Evolutionary conservation across 2,888 invertebrate genomes (phyloP), one percentile per base, ranked within the genome.

Genomic region (Iphiclides podalirius): DNA sequence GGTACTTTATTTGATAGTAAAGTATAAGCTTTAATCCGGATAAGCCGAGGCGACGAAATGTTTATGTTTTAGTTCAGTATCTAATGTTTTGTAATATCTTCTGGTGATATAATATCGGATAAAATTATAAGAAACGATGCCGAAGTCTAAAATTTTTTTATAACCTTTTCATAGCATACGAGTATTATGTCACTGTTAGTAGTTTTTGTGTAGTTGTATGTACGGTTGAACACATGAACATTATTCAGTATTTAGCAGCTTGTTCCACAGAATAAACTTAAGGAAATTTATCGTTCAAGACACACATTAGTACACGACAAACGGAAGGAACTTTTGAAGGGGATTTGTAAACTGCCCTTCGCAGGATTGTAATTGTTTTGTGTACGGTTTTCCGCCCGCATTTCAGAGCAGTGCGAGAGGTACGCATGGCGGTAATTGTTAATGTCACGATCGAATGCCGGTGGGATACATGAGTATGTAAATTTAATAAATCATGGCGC

Each of bases 321-420:
- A 49, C 36, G 50, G 44, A 47, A 51, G 52, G 48, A 58, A 60
- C 67, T 79, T 77, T 68, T 63, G 68, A 73, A 67, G 68, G 68
- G 69, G 67, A 69, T 68, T 66, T 60, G 71, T 70, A 72, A 28
- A 71, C 69, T 72, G 72, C 70, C 66, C 64, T 66, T 67, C 59
- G 60, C 70, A 64, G 64, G 64, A 67, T 63, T 71, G 70, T 78
- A 77, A 79, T 75, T 75, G 72, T 78, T 80, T 75, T 75, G 79
- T 81, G 76, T 73, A 79, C 70, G 65, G 66, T 55, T 63, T 60
- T 61, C 62, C 66, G 60, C 67, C 63, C 65, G 63, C 66, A 73
- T 75, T 72, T 67, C 60, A 67, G 59, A 67, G 64, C 65, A 66
- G 55, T 64, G 58, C 59, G 64, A 63, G 64, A 70, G 75, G 77